Evolutionary conservation across 2,797 vertebrate genomes (phyloP).

Genomic region (Falco biarmicus): DNA sequence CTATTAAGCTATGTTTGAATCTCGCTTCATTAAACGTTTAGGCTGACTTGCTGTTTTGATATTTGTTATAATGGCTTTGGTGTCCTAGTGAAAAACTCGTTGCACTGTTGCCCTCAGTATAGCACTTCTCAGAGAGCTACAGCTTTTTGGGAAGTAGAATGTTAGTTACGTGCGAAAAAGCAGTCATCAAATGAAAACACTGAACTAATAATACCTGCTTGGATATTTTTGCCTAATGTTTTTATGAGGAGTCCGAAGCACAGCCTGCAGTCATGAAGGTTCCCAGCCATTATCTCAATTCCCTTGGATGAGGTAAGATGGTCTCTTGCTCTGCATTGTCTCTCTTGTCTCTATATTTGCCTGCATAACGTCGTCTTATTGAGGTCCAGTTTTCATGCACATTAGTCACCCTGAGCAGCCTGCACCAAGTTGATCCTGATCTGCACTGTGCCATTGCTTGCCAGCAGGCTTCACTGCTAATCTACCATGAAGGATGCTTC

Average conservation of each 20-base stretch:
- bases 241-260: neutral
- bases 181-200: neutral
- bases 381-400: neutral
- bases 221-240: neutral
- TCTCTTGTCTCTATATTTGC: fast-evolving
- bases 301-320: neutral
- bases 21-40: conserved; percentile 37
- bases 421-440: neutral
- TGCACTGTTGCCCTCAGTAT: neutral
- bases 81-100: neutral
- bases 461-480: conserved; percentile 18
- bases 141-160: neutral
- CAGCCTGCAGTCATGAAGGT: neutral
- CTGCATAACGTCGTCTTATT: neutral
- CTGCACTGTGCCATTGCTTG: neutral
- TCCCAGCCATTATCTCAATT: neutral
- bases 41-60: neutral
- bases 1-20: conserved; percentile 5
- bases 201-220: neutral
- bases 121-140: neutral
- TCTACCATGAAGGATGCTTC: conserved; percentile 31
- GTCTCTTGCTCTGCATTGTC: neutral
- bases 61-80: conserved; percentile 13
- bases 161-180: neutral
- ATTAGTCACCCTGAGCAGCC: neutral